Conservation (phyloP, 2,888 invertebrate genomes). For the Boloria selene region DNA sequence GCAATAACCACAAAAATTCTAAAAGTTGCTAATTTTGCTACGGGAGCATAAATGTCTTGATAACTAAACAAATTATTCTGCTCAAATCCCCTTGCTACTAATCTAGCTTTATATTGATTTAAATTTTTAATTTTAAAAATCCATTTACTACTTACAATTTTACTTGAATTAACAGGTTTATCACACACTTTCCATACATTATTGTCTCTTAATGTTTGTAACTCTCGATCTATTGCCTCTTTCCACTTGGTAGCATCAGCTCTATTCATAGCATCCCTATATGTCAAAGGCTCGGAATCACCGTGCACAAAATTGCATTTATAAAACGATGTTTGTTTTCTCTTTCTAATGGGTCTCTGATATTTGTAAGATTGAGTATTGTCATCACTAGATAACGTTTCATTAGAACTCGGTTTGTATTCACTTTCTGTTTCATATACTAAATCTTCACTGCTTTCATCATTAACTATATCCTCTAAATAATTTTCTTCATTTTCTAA, state of each 20-base stretch:
- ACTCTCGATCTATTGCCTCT: slow-evolving; percentile 31
- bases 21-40: slow-evolving; percentile 36
- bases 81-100: slow-evolving; percentile 24
- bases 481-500: too few species aligned
- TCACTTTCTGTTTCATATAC: slow-evolving; percentile 9
- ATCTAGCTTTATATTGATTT: slow-evolving; percentile 14
- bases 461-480: too few species aligned
- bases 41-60: slow-evolving; percentile 21
- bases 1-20: slow-evolving; percentile 35
- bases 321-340: slow-evolving; percentile 21
- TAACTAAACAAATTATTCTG: slow-evolving; percentile 14
- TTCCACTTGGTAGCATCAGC: slow-evolving; percentile 33
- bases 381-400: slow-evolving; percentile 7
- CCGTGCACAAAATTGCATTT: slow-evolving; percentile 16
- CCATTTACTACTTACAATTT: slow-evolving; percentile 41
- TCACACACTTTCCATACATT: slow-evolving; percentile 30
- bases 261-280: slow-evolving; percentile 37
- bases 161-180: slow-evolving; percentile 23
- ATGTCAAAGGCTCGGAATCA: slow-evolving; percentile 31
- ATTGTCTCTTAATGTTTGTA: slow-evolving; percentile 33
- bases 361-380: slow-evolving; percentile 3
- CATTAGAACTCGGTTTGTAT: slow-evolving; percentile 1
- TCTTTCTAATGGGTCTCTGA: not conserved
- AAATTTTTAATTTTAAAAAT: slow-evolving; percentile 41
- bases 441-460: too few species aligned